These are phyloP conservation scores for Mycetomoellerius zeteki DNA, from an alignment of 1,140 invertebrate genomes.

Conservation along the genomic window DNA sequence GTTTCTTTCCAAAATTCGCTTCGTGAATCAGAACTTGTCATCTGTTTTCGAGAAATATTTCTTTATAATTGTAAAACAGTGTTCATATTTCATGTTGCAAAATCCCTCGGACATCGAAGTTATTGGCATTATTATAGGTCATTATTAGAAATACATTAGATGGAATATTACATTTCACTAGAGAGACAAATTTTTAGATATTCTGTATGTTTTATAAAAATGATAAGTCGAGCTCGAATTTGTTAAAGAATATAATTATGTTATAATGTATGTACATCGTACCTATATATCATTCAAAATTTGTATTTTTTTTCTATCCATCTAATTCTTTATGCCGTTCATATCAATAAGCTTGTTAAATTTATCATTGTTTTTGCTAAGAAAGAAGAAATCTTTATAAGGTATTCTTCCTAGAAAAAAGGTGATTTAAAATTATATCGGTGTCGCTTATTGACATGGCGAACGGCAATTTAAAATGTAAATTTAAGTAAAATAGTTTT, in stretches of 20 bases:
- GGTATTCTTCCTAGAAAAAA: too few species aligned
- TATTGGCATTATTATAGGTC: background rate
- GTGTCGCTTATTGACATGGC: too few species aligned
- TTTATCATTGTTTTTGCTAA: too few species aligned
- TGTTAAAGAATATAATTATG: background rate
- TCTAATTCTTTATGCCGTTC: background rate
- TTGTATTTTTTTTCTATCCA: background rate
- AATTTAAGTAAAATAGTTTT: background rate
- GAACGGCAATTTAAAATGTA: too few species aligned
- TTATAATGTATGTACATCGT: background rate
- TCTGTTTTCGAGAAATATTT: background rate
- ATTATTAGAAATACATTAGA: background rate
- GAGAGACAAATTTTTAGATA: background rate
- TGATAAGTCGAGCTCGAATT: background rate
- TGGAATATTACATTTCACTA: background rate
- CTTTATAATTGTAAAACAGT: background rate
- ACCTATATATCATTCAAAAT: too few species aligned
- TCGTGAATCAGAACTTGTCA: background rate
- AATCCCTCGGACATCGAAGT: background rate
- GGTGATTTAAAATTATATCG: too few species aligned
- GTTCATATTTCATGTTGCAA: background rate
- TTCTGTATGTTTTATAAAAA: background rate
- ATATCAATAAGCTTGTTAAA: too few species aligned
- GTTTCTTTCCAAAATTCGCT: slow-evolving; percentile 16
- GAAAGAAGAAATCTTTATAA: too few species aligned